Conservation (phyloP, 2,888 invertebrate genomes). For the Lasioglossum leucozonium region DNA sequence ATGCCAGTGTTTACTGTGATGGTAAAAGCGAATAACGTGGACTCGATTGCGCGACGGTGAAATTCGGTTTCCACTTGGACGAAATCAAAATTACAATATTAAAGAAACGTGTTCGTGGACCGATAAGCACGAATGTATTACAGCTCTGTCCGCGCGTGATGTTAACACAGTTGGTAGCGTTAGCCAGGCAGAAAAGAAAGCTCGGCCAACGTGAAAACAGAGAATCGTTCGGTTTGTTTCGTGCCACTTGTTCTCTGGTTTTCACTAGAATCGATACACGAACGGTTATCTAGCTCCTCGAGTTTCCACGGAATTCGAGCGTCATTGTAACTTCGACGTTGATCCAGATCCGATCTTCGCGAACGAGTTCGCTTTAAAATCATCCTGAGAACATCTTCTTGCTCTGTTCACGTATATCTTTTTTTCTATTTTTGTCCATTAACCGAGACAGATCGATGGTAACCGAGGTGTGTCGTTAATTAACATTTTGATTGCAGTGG, state of each 20-base stretch:
- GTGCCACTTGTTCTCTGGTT: slow-evolving; percentile 10
- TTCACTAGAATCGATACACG: slow-evolving; percentile 3
- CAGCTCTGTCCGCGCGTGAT: neutral
- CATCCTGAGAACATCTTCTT: slow-evolving; percentile 7
- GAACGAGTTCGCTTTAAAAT: slow-evolving; percentile 8
- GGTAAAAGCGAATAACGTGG: neutral
- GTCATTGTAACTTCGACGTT: slow-evolving; percentile 58
- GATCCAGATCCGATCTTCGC: neutral
- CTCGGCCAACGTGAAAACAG: slow-evolving; percentile 7
- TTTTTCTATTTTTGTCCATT: slow-evolving; percentile 38
- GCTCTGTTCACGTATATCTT: neutral
- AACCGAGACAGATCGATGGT: slow-evolving; percentile 13
- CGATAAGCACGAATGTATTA: slow-evolving; percentile 26
- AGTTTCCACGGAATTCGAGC: neutral
- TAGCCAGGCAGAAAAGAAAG: slow-evolving; percentile 46
- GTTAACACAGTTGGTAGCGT: slow-evolving; percentile 11
- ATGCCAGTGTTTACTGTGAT: neutral
- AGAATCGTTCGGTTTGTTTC: neutral
- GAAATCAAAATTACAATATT: slow-evolving; percentile 2
- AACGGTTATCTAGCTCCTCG: neutral
- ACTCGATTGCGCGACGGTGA: neutral
- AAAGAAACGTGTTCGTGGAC: neutral
- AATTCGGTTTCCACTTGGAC: neutral
- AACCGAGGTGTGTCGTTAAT: slow-evolving; percentile 39
- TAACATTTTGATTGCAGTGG: slow-evolving; percentile 45